Evolutionary conservation across 92 coral and sea anemone species (phyloP), one percentile per base, ranked within the genome.

Genomic region (Scolanthus callimorphus): DNA sequence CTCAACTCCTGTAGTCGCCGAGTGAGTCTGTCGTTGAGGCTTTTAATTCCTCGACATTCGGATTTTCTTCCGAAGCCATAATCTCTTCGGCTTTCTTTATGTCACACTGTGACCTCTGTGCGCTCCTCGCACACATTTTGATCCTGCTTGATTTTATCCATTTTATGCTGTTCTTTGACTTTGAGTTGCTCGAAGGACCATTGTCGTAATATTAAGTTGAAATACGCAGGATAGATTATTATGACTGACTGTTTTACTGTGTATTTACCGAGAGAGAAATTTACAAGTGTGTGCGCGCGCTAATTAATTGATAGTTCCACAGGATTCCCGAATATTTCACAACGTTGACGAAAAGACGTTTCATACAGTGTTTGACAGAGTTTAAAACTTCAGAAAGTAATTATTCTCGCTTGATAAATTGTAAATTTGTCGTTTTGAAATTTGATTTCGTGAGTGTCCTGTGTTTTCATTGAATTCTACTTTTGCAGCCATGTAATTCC

Each of bases 161-260:
- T 50, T 50, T 50, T 50, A 50, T 50, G 56, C 56, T 50, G 56
- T 50, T 50, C 56, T 50, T 50, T n/a, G n/a, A n/a, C n/a, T n/a
- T n/a, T 50, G 56, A 13, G 56, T 50, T 13, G 56, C 56, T 50
- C 25, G 56, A 50, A 50, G 56, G 56, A 50, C 56, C 56, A 50
- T 50, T 50, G 56, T 50, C 56, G 56, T 50, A 50, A 50, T 50
- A 50, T 25, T 25, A 50, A 50, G 24, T 6, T 15, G 41, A 34
- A 6, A 15, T 34, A 34, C 41, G 41, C 41, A 34, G 41, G 41
- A 34, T 34, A 34, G 6, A 34, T 34, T 34, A 34, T 34, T 34
- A 6, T 15, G 41, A 34, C 41, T 34, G 6, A 34, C 41, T 34
- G 15, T 34, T 34, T 34, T n/a, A 6, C 6, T 15, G 8, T 6